Base-by-base conservation (phyloP, 1,140 invertebrate species). In the Anthonomus grandis region DNA sequence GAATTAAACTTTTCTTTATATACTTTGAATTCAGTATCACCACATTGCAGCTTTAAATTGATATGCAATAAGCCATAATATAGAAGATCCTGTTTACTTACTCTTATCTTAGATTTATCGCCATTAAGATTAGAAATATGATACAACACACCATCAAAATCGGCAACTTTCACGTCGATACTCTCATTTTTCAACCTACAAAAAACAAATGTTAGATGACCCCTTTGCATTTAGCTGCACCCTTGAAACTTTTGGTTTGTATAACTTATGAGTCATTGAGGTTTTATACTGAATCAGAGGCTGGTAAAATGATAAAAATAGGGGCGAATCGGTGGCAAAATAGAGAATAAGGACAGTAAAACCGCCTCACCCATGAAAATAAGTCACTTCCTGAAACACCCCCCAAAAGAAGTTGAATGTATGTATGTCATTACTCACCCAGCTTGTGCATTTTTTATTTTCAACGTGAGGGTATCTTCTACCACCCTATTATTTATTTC, bases 401-500 rank as follows among this genome's bases (percentile, higher is more conserved):
- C n/a, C 8, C 13, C 9, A 45, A 44, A 47, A 10, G 34, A 8
- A 19, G 53, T 17, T 24, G 42, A 53, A 59, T 9, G 12, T 6
- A 13, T 15, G 4, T 45, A 36, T 45, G 9, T 6, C 45, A 22
- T 2, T 21, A 84, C 91, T 90, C 81, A 97, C 94, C 93, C 91
- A 64, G 89, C 88, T 73, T 91, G 78, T 68, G 90, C 90, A 86
- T 96, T 96, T 79, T 90, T 93, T 78, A 96, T 95, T 84, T 97
- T 97, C 59, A 92, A 82, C 69, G 86, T 86, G 71, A 98, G 81
- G 34, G 93, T 94, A 78, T 98, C 95, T 81, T 97, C 92, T 64
- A 98, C 86, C 78, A 97, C 95, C 76, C 93, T 87, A 81, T 98
- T 98, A 79, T 97, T 95, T 78, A 97, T 95, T 85, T 98, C 96